Evolutionary conservation across 2,113 vertebrate species (phyloP), one percentile per base, ranked within the genome.

Genomic region (Halcyon malimbica): DNA sequence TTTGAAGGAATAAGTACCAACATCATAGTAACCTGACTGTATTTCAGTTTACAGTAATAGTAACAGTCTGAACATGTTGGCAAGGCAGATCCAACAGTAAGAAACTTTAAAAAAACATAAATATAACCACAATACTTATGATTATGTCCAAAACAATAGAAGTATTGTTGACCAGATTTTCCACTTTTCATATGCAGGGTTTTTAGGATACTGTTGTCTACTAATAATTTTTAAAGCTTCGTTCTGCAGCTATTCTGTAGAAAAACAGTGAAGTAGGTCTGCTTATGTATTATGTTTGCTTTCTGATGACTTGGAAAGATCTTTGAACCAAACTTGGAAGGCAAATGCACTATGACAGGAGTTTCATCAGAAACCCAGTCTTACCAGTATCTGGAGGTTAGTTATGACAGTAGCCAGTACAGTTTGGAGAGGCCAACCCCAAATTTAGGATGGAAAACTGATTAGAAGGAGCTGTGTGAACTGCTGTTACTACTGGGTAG

Each of bases 371-470:
- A 76, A 89, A 74, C 1, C 8, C 56, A 71, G 21, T 6, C 21
- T 85, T 67, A 18, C 10, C 0, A 0, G 4, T 42, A 8, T 60
- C n/a, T 35, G 8, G 11, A 82, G n/a, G 13, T 53, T 70, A 37
- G 4, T 70, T 82, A 35, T 39, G 13, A 59, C 26, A 69, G 16
- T 5, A 44, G 17, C 46, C 50, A 62, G 10, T 19, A 16, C 5
- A 26, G 2, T 3, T 20, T 59, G 46, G 18, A 64, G 53, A 85
- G 10, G 14, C 12, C 11, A 70, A 71, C 90, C 50, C 6, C 3
- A 3, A 70, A 44, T 33, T 75, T 39, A 39, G 18, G 21, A 16
- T 37, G 28, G 11, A 71, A 76, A 83, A 48, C 13, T 37, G 20
- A 44, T 44, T 50, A 50, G 20, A 8, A 94, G 18, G 16, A 83